These are phyloP conservation scores for Egretta garzetta DNA, from an alignment of 2,113 vertebrate species.

Conservation along the genomic window DNA sequence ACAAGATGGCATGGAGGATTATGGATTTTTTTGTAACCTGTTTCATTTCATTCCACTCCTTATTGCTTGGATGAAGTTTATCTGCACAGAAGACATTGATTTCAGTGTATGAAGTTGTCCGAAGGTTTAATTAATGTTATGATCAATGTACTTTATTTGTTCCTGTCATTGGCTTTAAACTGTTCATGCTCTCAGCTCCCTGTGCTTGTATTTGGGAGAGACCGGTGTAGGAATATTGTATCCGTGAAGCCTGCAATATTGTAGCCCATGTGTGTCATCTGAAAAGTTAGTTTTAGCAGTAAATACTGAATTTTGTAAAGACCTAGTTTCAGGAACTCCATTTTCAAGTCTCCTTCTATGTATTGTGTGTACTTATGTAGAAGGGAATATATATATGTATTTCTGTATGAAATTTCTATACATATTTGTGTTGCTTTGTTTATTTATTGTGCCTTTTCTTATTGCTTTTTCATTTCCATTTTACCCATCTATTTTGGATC, in stretches of 20 bases:
- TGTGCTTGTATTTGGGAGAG: neutral
- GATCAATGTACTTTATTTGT: neutral
- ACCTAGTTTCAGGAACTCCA: neutral
- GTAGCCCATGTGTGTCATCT: fast-evolving
- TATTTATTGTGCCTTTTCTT: neutral
- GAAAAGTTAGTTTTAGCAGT: neutral
- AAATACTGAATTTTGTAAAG: neutral
- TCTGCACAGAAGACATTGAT: neutral
- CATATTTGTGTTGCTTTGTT: neutral
- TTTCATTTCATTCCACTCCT: neutral
- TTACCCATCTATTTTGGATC: neutral
- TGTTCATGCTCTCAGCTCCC: neutral
- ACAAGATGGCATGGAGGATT: neutral
- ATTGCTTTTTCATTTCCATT: neutral
- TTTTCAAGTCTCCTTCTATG: neutral
- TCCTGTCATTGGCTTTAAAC: neutral
- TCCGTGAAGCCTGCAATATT: fast-evolving
- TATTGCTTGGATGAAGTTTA: neutral
- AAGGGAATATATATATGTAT: neutral
- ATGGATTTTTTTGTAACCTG: neutral
- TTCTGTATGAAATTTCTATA: neutral
- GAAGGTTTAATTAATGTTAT: slow-evolving; percentile 15
- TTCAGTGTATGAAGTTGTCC: neutral
- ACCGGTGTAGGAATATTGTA: neutral
- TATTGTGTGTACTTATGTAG: neutral